Conservation (phyloP, 2,888 invertebrate genomes). For the Chrysolina haemoptera region DNA sequence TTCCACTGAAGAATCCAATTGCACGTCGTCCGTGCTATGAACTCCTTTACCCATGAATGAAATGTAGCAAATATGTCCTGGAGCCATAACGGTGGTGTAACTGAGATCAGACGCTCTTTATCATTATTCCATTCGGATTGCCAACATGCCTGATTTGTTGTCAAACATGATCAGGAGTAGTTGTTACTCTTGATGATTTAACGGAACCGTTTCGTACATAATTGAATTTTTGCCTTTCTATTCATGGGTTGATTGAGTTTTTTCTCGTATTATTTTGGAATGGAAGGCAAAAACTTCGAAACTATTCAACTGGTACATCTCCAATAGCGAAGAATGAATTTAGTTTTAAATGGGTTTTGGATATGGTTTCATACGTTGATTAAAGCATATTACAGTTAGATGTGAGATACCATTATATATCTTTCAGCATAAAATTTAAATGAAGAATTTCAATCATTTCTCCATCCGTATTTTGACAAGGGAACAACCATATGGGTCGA, state of each 20-base stretch:
- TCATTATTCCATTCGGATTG: constrained; percentile 34
- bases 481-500: too few species aligned
- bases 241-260: constrained; percentile 32
- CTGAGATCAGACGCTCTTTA: constrained; percentile 25
- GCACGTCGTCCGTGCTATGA: constrained; percentile 31
- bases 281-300: background rate
- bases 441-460: too few species aligned
- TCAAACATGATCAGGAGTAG: constrained; percentile 34
- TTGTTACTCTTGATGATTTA: constrained; percentile 36
- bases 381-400: too few species aligned
- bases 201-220: constrained; percentile 26
- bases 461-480: too few species aligned
- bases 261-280: background rate
- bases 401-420: too few species aligned
- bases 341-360: too few species aligned
- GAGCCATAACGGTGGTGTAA: constrained; percentile 40
- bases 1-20: background rate
- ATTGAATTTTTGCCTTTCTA: constrained; percentile 41
- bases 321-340: background rate
- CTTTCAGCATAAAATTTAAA: too few species aligned
- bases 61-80: constrained; percentile 36
- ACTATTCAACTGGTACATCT: constrained; percentile 6
- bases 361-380: too few species aligned
- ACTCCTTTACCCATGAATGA: constrained; percentile 33
- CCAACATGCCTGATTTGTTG: constrained; percentile 37